These are phyloP conservation scores for Coenobita brevimanus DNA, from an alignment of 1,140 invertebrate species.

Conservation along the genomic window DNA sequence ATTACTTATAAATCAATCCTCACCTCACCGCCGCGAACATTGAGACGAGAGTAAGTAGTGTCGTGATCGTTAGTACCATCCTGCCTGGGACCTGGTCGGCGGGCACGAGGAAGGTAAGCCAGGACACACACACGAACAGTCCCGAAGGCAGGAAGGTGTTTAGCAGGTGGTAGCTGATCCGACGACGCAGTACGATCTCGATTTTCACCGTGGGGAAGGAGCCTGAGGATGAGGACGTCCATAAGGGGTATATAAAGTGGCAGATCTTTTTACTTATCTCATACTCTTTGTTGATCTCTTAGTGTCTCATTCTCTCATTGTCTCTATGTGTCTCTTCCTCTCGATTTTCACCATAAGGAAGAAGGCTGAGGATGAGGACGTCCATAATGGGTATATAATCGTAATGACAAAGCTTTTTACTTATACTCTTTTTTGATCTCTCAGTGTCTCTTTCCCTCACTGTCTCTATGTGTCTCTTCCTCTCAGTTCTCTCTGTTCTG, in stretches of 20 bases:
- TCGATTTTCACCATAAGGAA: conserved; percentile 57
- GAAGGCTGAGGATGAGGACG: conserved; percentile 8
- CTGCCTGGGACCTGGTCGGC: conserved; percentile 79
- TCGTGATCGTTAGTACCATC: conserved; percentile 78
- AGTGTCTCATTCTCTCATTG: too few species aligned
- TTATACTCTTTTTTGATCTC: too few species aligned
- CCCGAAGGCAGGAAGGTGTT: conserved; percentile 80
- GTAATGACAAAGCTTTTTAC: too few species aligned
- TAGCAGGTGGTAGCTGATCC: conserved; percentile 68
- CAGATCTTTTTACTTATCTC: too few species aligned
- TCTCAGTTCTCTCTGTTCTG: conserved; percentile 44
- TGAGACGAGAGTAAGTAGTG: conserved; percentile 78
- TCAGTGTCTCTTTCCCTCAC: too few species aligned
- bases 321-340: too few species aligned
- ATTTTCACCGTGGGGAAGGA: conserved; percentile 54
- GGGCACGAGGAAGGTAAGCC: conserved; percentile 80
- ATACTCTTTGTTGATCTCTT: too few species aligned
- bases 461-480: too few species aligned
- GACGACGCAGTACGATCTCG: conserved; percentile 49
- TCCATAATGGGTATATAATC: too few species aligned
- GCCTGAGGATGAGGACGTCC: conserved; percentile 23
- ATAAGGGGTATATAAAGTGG: too few species aligned
- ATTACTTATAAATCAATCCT: conserved; percentile 6
- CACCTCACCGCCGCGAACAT: conserved; percentile 80
- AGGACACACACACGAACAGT: conserved; percentile 80